A percentile compares a stretch with the other conserved stretches of the same genome.
Evolutionary conservation across 2,113 vertebrate genomes (phyloP).

Genomic region (Callipepla californica): DNA sequence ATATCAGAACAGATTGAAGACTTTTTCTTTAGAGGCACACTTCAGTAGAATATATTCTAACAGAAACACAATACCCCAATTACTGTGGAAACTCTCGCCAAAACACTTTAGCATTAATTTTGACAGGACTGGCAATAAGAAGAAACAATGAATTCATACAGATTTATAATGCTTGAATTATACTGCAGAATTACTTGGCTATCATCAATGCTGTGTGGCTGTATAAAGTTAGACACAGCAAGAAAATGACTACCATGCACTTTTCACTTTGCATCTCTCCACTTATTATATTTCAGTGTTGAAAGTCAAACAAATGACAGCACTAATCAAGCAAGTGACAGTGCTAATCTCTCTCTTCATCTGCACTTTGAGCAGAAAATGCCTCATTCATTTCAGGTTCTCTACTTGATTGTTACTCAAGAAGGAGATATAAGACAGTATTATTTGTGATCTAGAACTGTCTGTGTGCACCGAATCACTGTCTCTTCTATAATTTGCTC

Average conservation of each 20-base stretch:
- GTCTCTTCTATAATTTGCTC: background rate
- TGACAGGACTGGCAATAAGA: constrained; percentile 22
- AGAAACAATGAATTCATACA: constrained; percentile 3
- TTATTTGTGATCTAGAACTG: constrained; percentile 17
- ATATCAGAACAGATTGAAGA: background rate
- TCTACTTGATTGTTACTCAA: background rate
- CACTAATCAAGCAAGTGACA: constrained; percentile 60
- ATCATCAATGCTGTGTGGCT: background rate
- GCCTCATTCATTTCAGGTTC: constrained; percentile 12
- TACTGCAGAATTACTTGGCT: background rate
- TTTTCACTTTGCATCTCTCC: background rate
- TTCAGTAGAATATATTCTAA: constrained; percentile 19
- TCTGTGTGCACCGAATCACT: background rate
- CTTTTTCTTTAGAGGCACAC: background rate
- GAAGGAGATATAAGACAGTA: background rate
- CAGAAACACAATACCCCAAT: constrained; percentile 40
- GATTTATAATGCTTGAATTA: background rate
- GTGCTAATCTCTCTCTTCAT: constrained; percentile 49
- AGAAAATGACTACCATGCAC: background rate
- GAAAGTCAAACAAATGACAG: constrained; percentile 45
- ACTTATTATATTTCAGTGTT: constrained; percentile 21
- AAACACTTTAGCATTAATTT: background rate
- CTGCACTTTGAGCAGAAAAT: constrained; percentile 58
- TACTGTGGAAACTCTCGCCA: constrained; percentile 18
- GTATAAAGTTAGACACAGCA: background rate